Base-by-base conservation (phyloP, 1,140 invertebrate genomes). In the Ceratina australensis region DNA sequence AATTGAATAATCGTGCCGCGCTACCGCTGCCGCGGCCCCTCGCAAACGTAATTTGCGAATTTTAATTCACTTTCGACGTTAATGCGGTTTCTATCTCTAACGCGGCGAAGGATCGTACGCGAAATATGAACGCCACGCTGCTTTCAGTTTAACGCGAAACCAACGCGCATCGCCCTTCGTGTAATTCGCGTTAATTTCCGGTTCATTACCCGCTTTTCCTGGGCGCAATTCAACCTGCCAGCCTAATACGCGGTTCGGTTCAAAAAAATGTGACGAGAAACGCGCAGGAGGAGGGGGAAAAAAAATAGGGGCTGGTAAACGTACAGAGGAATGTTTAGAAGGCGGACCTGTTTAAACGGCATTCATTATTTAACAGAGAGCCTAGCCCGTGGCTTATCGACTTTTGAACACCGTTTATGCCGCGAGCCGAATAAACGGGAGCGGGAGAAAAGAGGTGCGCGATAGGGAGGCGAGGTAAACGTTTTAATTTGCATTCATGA, bases 401-500 rank as follows among this genome's bases (percentile, higher is more conserved):
- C 81, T 80, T 76, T 69, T 69, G 57, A 81, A 72, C 65, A 47
- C 26, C 60, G 69, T 59, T 60, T 63, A 72, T 78, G 78, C 79
- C 79, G 68, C 42, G 49, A 69, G 65, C 72, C 78, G 84, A 88
- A 84, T 87, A 88, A 85, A 81, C 16, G 79, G 69, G 65, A 71
- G 68, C 59, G 67, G 24, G 57, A 28, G 78, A n/a, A 54, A 74
- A 82, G 79, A 42, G 81, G 68, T 60, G 24, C 57, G 54, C 61
- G 54, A 67, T 71, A 64, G 73, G 65, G 71, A 76, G 67, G 67
- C 52, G 69, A 71, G 82, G 84, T 81, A 82, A 89, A 86, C 84
- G 87, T 89, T 90, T 90, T 90, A 89, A 89, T 90, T 90, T 90
- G 87, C 89, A 90, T 90, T 90, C 89, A 90, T 90, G 89, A 89